Base-by-base conservation (phyloP, 2,888 invertebrate genomes). In the Xylota segnis region DNA sequence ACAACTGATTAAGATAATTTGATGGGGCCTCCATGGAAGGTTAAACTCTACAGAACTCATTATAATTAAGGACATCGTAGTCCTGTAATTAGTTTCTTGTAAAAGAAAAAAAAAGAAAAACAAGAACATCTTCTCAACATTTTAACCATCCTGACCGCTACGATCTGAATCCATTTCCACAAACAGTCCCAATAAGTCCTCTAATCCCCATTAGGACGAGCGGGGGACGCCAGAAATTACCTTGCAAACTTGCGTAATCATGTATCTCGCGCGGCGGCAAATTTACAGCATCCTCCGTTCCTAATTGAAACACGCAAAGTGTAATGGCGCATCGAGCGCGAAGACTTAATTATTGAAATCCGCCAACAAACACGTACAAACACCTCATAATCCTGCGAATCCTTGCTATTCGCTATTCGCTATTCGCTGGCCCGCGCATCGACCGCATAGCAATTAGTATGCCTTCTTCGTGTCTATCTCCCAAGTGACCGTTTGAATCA, bases 361-460 rank as follows among this genome's bases (percentile, higher is more conserved):
- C 65, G n/a, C 23, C 56, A 40, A 32, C 71, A 71, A 71, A 65
- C 65, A 70, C 63, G 54, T 61, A 56, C 37, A 70, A 70, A 56
- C 77, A 78, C 70, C 56, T 71, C 18, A 58, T 71, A 71, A 78
- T 71, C 78, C 71, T 37, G 70, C 14, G 45, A 63, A 71, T 78
- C 70, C n/a, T 56, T 9, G 47, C 58, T 23, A 23, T 23, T 23
- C 23, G 23, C 23, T 23, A 40, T 40, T 50, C 47, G 45, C 40
- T 47, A 56, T 58, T 66, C 12, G 10, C 16, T 9, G 14, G 9
- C 9, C 37, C 43, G 5, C 47, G 14, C 63, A 18, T 52, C 32
- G 47, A 65, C 78, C 78, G 71, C 78, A 71, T 47, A 71, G 45
- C 56, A 75, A 75, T 75, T 75, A 75, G 65, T 75, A 56, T 65